A percentile compares a stretch with the other conserved stretches of the same genome.
Evolutionary conservation across 2,797 vertebrate genomes (phyloP).

Genomic region (Huso huso): DNA sequence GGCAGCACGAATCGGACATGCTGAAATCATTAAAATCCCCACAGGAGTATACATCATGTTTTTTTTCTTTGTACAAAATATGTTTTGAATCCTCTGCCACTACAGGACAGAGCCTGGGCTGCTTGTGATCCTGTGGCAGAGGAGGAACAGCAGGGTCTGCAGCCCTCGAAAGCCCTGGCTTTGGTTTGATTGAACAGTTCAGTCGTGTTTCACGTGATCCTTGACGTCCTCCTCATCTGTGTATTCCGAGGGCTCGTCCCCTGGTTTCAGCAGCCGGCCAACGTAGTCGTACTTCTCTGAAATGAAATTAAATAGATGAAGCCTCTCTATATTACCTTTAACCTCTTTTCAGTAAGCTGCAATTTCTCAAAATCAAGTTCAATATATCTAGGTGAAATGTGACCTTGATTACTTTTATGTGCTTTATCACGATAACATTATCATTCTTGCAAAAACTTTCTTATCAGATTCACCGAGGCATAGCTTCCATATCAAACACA

Average conservation of each 20-base stretch:
- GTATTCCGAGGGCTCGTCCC: conserved; percentile 96
- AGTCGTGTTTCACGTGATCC: conserved; percentile 96
- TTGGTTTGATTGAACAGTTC: conserved; percentile 77
- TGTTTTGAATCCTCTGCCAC: neutral
- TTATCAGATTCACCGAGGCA: too few species aligned
- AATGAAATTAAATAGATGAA: neutral
- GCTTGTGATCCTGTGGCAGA: conserved; percentile 45
- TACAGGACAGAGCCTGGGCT: conserved; percentile 41
- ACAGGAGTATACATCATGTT: conserved; percentile 37
- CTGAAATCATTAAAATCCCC: conserved; percentile 55
- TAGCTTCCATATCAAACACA: too few species aligned
- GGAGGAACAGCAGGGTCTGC: conserved; percentile 53
- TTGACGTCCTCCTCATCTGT: conserved; percentile 98
- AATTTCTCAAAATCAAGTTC: too few species aligned
- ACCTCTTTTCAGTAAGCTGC: too few species aligned
- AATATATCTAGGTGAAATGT: too few species aligned
- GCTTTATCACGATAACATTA: too few species aligned
- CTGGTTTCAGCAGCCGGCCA: conserved; percentile 91
- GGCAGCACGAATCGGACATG: conserved; percentile 54
- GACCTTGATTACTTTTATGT: too few species aligned
- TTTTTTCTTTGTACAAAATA: conserved; percentile 50
- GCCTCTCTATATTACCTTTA: too few species aligned
- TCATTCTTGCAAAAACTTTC: too few species aligned
- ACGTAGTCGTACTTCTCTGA: conserved; percentile 98
- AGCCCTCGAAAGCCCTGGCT: conserved; percentile 82